These are phyloP conservation scores for Laticauda colubrina DNA, from an alignment of 2,113 vertebrate genomes.

Conservation along the genomic window DNA sequence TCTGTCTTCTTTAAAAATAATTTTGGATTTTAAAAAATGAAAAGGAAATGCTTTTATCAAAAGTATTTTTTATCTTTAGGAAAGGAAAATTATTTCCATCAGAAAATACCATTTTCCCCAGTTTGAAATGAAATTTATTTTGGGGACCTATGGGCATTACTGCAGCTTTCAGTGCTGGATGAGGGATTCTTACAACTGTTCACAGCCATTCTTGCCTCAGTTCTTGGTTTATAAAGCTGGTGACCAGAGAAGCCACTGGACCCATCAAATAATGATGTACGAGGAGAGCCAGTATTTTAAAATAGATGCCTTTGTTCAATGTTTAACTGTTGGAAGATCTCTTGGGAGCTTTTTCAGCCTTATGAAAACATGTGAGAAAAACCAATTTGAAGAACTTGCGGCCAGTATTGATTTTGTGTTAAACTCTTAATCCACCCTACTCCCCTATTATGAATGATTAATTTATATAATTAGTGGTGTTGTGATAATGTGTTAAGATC, in stretches of 20 bases:
- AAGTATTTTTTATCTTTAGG: neutral
- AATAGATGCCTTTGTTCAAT: neutral
- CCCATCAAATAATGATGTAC: accelerated
- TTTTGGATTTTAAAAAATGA: neutral
- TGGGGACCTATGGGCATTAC: neutral
- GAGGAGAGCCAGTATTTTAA: neutral
- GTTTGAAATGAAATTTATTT: neutral
- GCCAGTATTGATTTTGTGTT: conserved; percentile 27
- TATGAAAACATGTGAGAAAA: neutral
- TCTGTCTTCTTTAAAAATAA: neutral
- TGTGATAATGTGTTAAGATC: conserved; percentile 37
- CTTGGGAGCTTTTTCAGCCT: accelerated
- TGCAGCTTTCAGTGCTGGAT: neutral
- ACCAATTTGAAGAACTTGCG: conserved; percentile 11
- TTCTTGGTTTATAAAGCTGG: neutral
- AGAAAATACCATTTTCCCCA: neutral
- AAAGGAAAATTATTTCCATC: neutral
- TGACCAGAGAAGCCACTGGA: no score
- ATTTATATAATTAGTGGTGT: conserved; percentile 55
- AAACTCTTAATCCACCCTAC: conserved; percentile 45
- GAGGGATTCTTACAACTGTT: neutral
- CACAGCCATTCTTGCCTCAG: neutral
- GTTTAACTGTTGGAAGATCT: neutral
- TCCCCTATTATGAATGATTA: conserved; percentile 51
- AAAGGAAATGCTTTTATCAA: neutral